These are phyloP conservation scores for Zoanthus solanderi DNA, from an alignment of 92 coral and sea anemone genomes.

Conservation along the genomic window DNA sequence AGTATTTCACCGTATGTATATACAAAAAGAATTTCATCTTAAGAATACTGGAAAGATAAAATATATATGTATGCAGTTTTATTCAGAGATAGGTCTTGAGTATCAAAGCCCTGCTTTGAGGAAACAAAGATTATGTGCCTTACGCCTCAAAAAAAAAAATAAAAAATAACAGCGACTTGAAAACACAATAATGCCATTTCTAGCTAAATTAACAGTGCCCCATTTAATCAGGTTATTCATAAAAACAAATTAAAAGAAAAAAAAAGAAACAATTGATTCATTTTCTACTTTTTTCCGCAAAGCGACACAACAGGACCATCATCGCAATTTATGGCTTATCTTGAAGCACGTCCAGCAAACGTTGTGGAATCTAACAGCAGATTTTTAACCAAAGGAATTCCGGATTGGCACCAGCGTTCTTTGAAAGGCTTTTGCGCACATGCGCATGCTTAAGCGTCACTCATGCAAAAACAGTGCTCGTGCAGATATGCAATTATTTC, in stretches of 20 bases:
- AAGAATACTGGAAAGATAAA: too few relatives aligned
- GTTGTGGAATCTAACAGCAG: slow-evolving; percentile 16
- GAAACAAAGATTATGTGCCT: background rate
- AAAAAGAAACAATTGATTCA: background rate
- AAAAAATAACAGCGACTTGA: background rate
- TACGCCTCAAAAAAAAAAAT: background rate
- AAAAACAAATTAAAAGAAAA: background rate
- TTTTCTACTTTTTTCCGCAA: background rate
- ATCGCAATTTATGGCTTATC: background rate
- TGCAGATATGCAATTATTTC: background rate
- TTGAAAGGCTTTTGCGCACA: background rate
- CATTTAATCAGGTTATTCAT: background rate
- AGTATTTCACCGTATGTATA: too few relatives aligned
- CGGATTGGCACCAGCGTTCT: background rate
- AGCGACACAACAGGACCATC: background rate
- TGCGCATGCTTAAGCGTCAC: background rate
- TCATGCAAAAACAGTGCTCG: background rate
- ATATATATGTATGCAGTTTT: too few relatives aligned
- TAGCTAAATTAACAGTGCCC: background rate
- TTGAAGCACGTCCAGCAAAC: background rate
- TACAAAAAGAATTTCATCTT: too few relatives aligned
- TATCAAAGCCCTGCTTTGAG: background rate
- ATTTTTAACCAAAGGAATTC: slow-evolving; percentile 39
- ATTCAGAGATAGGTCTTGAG: too few relatives aligned
- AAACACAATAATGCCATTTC: background rate